phyloP scores from a whole-genome alignment of 2,888 invertebrate genomes.

The Lordiphosa andalusiaca region DNA sequence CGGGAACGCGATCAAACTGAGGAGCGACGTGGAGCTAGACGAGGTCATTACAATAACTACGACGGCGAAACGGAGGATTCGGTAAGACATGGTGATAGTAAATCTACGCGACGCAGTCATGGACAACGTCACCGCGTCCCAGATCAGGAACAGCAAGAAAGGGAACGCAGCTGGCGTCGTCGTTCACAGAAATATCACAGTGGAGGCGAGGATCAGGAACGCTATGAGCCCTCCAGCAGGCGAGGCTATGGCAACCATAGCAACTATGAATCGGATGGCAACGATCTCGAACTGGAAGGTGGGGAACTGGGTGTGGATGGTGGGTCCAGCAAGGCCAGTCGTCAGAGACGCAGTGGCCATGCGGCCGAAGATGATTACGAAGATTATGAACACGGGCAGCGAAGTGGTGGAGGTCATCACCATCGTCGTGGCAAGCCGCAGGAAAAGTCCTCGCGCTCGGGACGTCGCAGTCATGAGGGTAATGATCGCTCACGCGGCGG shows the following conservation, averaged over 20 bases:
- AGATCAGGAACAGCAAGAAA: constrained; percentile 25
- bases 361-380: constrained; percentile 50
- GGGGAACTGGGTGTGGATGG: constrained; percentile 21
- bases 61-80: constrained; percentile 85
- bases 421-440: constrained; percentile 58
- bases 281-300: constrained; percentile 8
- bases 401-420: constrained; percentile 10
- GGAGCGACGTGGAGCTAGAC: constrained; percentile 44
- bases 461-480: constrained; percentile 56
- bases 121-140: constrained; percentile 24
- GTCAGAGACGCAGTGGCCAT: constrained; percentile 44
- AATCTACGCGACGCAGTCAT: constrained; percentile 8
- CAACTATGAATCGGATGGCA: constrained; percentile 56
- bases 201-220: constrained; percentile 50
- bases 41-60: constrained; percentile 82
- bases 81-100: constrained; percentile 46
- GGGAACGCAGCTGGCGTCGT: constrained; percentile 50
- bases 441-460: constrained; percentile 55
- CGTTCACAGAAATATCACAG: constrained; percentile 44
- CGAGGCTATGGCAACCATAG: constrained; percentile 53
- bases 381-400: constrained; percentile 38
- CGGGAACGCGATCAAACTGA: constrained; percentile 35
- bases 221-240: constrained; percentile 43
- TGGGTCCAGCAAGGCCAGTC: constrained; percentile 48
- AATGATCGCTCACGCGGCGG: constrained; percentile 37